phyloP scores from a whole-genome alignment of 2,797 vertebrate genomes.

The Sebastes diaconus region DNA sequence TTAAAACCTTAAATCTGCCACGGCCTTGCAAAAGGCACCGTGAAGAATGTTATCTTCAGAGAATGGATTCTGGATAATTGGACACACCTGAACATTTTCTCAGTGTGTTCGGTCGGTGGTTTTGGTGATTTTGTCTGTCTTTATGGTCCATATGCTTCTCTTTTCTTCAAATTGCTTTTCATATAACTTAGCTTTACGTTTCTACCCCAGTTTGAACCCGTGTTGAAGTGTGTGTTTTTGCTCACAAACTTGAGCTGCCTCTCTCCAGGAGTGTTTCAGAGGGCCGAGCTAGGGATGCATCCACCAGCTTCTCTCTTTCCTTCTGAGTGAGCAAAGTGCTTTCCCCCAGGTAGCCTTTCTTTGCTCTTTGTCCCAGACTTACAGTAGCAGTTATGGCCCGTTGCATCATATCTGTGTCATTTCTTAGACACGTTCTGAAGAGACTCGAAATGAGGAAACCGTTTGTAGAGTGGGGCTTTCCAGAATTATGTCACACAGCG shows the following conservation, averaged over 20 bases:
- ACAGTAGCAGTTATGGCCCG: constrained; percentile 15
- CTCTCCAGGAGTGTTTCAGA: neutral
- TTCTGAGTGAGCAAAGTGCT: constrained; percentile 33
- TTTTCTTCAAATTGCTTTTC: neutral
- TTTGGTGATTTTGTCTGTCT: neutral
- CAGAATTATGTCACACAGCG: constrained; percentile 19
- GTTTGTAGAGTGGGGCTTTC: neutral
- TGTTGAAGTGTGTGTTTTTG: neutral
- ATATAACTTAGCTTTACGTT: neutral
- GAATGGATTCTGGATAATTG: neutral
- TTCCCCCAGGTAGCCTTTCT: neutral
- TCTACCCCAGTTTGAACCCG: neutral
- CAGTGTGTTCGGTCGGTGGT: neutral
- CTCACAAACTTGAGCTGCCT: neutral
- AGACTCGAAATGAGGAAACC: constrained; percentile 1
- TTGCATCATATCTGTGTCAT: constrained; percentile 33
- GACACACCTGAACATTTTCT: neutral
- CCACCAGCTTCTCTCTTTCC: constrained; percentile 5
- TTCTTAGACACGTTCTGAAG: constrained; percentile 19
- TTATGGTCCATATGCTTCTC: neutral
- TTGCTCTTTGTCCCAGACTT: constrained; percentile 25
- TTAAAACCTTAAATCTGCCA: constrained; percentile 1
- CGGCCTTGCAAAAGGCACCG: neutral
- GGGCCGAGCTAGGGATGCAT: neutral
- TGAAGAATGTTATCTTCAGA: neutral